phyloP scores from a whole-genome alignment of 2,113 vertebrate genomes.

The Archocentrus centrarchus region DNA sequence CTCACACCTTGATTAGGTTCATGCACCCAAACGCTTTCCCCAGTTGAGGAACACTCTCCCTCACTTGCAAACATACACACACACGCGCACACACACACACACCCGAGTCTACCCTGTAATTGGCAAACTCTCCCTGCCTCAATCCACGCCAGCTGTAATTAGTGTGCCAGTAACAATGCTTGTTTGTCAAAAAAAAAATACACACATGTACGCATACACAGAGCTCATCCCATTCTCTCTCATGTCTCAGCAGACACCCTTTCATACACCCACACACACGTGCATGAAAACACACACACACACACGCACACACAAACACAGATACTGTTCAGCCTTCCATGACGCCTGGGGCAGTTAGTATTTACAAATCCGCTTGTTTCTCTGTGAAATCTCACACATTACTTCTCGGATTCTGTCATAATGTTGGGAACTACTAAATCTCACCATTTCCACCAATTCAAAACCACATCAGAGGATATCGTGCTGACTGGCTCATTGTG shows the following conservation, averaged over 20 bases:
- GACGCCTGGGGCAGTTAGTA: constrained; percentile 46
- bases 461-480: constrained; percentile 7
- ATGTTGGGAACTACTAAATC: constrained; percentile 35
- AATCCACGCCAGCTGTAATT: constrained; percentile 72
- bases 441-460: constrained; percentile 20
- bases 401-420: constrained; percentile 42
- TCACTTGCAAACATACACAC: not conserved
- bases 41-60: constrained; percentile 59
- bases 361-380: constrained; percentile 61
- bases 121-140: constrained; percentile 71
- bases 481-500: constrained; percentile 7
- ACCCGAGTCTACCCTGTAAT: constrained; percentile 59
- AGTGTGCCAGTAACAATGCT: constrained; percentile 75
- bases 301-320: constrained; percentile 24
- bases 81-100: constrained; percentile 25
- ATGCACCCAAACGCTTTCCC: constrained; percentile 72
- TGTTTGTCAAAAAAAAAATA: constrained; percentile 69
- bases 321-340: constrained; percentile 33
- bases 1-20: constrained; percentile 78
- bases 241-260: constrained; percentile 62
- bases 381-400: constrained; percentile 43
- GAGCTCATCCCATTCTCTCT: constrained; percentile 47
- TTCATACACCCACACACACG: constrained; percentile 60
- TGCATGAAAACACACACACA: not conserved
- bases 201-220: constrained; percentile 48